Base-by-base conservation (phyloP, 2,797 vertebrate genomes). In the Alosa sapidissima region DNA sequence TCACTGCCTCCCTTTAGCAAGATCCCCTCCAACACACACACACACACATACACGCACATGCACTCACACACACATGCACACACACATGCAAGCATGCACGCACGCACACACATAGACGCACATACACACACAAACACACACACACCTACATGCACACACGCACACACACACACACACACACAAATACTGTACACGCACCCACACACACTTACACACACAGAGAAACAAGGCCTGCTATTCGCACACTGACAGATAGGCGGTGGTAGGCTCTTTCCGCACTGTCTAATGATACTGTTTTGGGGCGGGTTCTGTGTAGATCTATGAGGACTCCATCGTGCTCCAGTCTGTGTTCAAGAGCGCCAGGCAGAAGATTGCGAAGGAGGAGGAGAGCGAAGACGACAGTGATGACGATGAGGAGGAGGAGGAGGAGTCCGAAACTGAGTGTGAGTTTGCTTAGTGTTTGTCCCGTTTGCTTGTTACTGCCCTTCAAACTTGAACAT, bases 341-440 rank as follows among this genome's bases (percentile, higher is more conserved):
- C 98, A 99, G 93, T 99, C 98, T 0, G 98, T 99, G 51, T 99
- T 99, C 91, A 98, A 97, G 93, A 99, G 98, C n/a, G 98, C 98
- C 49, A 93, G 97, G 88, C 98, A 99, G 93, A 99, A 99, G 91
- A 98, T 99, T 52, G 96, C 97, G 92, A 99, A 98, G 94, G 97
- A 98, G n/a, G 97, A 98, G n/a, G 98, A 98, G 88, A 99, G 97
- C 0, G 98, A 99, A 0, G 97, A 99, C 0, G 98, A 99, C 89
- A 99, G 96, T 85, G 97, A 97, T 2, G 97, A 99, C 14, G 98
- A 99, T 0, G 96, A 97, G 8, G 41, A 41, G 0, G 96, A 97
- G 0, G 98, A 99, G 1, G 97, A 98, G 0, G 98, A 99, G 84
- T 99, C 98, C 0, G 98, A 99, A 90, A 94, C 97, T 0, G 98